Evolutionary conservation across 2,113 vertebrate species (phyloP).

Genomic region (Sprattus sprattus): DNA sequence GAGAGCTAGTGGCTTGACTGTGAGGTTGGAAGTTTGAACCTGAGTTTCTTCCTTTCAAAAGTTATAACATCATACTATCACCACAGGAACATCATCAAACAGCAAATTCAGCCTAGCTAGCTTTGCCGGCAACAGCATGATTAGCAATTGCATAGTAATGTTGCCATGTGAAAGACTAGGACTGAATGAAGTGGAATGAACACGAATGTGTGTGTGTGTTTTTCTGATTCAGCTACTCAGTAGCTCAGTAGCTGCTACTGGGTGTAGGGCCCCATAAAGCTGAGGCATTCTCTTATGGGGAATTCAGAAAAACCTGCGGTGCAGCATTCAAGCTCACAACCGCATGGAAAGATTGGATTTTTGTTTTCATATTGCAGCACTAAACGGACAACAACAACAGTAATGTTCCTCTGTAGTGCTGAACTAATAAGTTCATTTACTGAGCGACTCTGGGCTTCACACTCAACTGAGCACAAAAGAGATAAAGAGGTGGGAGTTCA

Average conservation of each 20-base stretch:
- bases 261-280: too few species aligned
- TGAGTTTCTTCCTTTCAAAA: background rate
- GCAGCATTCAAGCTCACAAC: background rate
- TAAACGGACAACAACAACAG: background rate
- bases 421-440: background rate
- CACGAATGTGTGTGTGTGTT: background rate
- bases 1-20: background rate
- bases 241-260: too few species aligned
- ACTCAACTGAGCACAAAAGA: background rate
- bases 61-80: background rate
- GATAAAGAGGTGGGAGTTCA: background rate
- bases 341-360: background rate
- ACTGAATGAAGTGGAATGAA: background rate
- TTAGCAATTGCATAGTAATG: background rate
- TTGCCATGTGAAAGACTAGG: background rate
- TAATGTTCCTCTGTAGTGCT: background rate
- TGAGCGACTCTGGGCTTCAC: background rate
- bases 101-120: background rate
- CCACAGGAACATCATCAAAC: background rate
- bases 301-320: background rate
- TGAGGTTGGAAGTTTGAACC: background rate
- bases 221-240: slow-evolving; percentile 10
- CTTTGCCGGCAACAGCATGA: too few species aligned
- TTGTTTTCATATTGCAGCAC: background rate
- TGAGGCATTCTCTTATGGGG: too few species aligned